Evolutionary conservation across 2,888 invertebrate genomes (phyloP).

Genomic region (Noctuana brunneofusca): DNA sequence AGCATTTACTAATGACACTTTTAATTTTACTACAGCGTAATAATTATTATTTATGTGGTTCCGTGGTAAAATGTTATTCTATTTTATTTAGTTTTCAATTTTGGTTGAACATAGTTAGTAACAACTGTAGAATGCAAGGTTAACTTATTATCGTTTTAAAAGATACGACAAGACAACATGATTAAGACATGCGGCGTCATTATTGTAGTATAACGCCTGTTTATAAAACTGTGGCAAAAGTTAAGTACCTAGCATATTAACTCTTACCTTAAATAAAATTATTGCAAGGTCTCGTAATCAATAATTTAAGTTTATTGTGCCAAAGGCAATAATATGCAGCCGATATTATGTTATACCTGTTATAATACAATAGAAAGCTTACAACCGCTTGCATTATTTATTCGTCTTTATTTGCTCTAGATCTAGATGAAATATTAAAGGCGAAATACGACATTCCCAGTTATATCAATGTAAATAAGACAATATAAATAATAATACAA

Average conservation of each 20-base stretch:
- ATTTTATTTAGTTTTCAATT: background rate
- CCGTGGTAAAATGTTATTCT: too few species aligned
- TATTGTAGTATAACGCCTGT: too few species aligned
- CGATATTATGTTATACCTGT: background rate
- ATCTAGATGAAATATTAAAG: constrained; percentile 6
- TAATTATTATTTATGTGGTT: too few species aligned
- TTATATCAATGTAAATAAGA: too few species aligned
- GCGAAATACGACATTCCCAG: background rate
- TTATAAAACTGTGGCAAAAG: too few species aligned
- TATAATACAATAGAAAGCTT: constrained; percentile 6
- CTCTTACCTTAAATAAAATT: background rate
- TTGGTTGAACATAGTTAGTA: background rate
- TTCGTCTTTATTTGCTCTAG: constrained; percentile 10
- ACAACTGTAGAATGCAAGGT: too few species aligned
- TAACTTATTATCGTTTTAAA: too few species aligned
- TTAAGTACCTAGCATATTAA: too few species aligned
- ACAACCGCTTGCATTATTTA: constrained; percentile 15
- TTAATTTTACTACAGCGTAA: too few species aligned
- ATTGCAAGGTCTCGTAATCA: background rate
- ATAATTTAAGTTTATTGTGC: background rate
- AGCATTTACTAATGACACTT: background rate
- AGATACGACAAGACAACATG: too few species aligned
- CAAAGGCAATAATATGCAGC: constrained; percentile 2
- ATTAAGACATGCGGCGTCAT: too few species aligned
- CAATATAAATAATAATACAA: too few species aligned